Conservation (phyloP, 2,888 invertebrate species). For the Dusona sp. region DNA sequence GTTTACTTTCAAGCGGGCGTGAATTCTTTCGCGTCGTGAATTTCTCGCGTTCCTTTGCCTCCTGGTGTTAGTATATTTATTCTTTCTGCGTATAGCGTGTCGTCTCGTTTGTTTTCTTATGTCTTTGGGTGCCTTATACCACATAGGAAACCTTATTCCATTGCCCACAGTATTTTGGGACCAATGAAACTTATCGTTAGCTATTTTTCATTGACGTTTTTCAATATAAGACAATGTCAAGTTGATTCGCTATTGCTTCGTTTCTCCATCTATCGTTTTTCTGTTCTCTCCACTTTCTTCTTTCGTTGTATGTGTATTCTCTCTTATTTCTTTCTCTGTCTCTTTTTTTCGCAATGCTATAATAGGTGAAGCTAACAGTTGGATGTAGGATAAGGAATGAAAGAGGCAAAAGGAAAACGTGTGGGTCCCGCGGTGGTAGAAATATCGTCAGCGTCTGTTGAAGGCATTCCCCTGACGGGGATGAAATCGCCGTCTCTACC, state of each 20-base stretch:
- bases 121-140: constrained; percentile 20
- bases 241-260: constrained; percentile 50
- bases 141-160: constrained; percentile 44
- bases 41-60: constrained; percentile 54
- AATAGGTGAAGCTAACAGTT: constrained; percentile 48
- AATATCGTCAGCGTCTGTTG: constrained; percentile 47
- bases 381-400: constrained; percentile 27
- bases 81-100: constrained; percentile 28
- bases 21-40: constrained; percentile 61
- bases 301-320: background rate
- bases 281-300: constrained; percentile 16
- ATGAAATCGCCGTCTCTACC: constrained; percentile 49
- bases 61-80: constrained; percentile 13
- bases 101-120: constrained; percentile 11
- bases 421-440: constrained; percentile 43
- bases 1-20: constrained; percentile 13
- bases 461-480: constrained; percentile 42
- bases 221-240: constrained; percentile 56
- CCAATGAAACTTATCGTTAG: constrained; percentile 50
- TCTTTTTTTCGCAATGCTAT: constrained; percentile 20
- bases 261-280: constrained; percentile 45
- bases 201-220: constrained; percentile 60
- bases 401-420: constrained; percentile 30
- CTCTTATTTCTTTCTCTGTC: constrained; percentile 35
- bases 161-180: constrained; percentile 28